These are phyloP conservation scores for Aphis gossypii DNA, from an alignment of 1,140 invertebrate species.

Conservation along the genomic window DNA sequence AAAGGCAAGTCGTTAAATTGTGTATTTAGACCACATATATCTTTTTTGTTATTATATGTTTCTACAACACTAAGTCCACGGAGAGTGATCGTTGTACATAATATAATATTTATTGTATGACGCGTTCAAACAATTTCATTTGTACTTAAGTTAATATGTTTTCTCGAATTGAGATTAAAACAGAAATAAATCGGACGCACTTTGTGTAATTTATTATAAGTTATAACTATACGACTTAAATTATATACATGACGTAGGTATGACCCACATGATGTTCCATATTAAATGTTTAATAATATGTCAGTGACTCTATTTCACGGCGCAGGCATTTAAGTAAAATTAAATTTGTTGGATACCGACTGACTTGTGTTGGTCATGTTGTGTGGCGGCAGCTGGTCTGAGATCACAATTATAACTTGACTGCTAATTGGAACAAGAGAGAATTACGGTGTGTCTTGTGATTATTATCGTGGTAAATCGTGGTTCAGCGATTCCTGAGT, in stretches of 20 bases:
- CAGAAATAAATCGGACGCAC: background rate
- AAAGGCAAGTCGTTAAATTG: background rate
- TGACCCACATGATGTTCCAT: background rate
- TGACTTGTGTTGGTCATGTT: background rate
- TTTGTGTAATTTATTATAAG: background rate
- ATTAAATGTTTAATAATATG: background rate
- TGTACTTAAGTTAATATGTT: background rate
- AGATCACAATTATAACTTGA: background rate
- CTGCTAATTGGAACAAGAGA: background rate
- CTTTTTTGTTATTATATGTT: background rate
- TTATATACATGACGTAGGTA: background rate
- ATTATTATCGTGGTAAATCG: background rate
- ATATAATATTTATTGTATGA: background rate
- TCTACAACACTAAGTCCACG: background rate
- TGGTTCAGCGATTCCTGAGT: background rate
- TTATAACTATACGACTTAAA: background rate
- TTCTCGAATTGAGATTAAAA: background rate
- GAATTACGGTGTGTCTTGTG: background rate
- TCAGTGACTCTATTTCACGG: background rate
- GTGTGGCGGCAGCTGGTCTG: background rate
- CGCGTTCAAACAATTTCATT: background rate
- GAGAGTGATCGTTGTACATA: background rate
- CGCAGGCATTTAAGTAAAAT: background rate
- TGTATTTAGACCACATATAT: background rate
- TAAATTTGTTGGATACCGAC: background rate